These are phyloP conservation scores for Sipha flava DNA, from an alignment of 1,140 invertebrate genomes.

Conservation along the genomic window DNA sequence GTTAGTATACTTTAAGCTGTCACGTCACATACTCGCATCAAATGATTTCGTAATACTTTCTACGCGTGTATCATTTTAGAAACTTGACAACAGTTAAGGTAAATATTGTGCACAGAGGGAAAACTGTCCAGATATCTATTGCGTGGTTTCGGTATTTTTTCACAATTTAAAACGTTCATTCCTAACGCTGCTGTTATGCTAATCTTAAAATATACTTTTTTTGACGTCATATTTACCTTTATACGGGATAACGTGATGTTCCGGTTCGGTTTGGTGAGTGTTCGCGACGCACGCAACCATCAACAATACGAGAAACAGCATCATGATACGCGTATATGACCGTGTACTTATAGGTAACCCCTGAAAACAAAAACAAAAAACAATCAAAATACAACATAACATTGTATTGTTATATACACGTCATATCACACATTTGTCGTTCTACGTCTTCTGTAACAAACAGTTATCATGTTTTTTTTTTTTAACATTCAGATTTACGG, in stretches of 20 bases:
- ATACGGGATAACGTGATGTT: constrained; percentile 4
- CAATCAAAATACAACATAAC: background rate
- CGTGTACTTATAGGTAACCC: background rate
- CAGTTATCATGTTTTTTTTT: background rate
- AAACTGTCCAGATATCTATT: background rate
- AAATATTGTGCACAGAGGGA: background rate
- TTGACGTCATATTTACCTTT: background rate
- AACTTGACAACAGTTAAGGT: background rate
- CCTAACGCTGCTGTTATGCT: background rate
- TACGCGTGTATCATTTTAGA: background rate
- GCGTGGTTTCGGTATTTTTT: background rate
- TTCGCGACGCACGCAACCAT: background rate
- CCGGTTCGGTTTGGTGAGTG: background rate
- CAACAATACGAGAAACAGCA: background rate
- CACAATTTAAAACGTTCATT: background rate
- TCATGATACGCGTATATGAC: no score
- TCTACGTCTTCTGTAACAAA: background rate
- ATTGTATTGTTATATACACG: background rate
- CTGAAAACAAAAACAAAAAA: background rate
- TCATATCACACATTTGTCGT: background rate
- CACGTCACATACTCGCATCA: background rate
- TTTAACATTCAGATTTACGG: background rate
- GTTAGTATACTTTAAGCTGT: background rate
- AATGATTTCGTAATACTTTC: background rate
- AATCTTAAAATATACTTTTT: background rate